phyloP scores from a whole-genome alignment of 2,888 invertebrate species.

The Marasmarcha lunaedactyla region DNA sequence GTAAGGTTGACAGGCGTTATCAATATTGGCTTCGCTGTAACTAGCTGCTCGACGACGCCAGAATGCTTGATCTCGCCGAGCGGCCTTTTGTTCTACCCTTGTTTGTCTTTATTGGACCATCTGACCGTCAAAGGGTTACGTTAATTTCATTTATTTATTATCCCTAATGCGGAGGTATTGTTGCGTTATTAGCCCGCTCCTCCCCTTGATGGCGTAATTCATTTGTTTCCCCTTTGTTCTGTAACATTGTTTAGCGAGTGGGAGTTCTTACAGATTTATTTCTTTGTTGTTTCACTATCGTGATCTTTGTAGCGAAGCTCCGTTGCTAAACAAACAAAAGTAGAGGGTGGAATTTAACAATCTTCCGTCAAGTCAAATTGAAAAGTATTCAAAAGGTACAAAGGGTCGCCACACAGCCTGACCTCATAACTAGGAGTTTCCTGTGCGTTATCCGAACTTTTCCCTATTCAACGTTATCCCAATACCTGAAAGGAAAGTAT shows the following conservation, averaged over 20 bases:
- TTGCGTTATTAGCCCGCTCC: neutral
- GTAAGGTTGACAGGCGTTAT: neutral
- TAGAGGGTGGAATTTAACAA: constrained; percentile 7
- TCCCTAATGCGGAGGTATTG: neutral
- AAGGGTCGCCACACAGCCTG: constrained; percentile 12
- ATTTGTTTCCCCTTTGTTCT: neutral
- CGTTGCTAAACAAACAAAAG: neutral
- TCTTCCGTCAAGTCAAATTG: constrained; percentile 25
- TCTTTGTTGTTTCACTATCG: neutral
- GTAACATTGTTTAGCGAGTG: neutral
- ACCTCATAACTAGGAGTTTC: neutral
- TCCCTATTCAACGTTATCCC: neutral
- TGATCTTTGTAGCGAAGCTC: neutral
- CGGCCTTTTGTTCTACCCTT: neutral
- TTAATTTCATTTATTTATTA: constrained; percentile 1
- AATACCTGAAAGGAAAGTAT: neutral
- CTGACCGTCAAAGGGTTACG: constrained; percentile 1
- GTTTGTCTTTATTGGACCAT: neutral
- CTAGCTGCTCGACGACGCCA: neutral
- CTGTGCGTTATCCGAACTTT: neutral
- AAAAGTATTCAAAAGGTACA: constrained; percentile 24
- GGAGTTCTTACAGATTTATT: neutral
- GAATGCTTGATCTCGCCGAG: neutral
- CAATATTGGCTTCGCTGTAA: neutral
- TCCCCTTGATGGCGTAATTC: neutral